phyloP scores from a whole-genome alignment of 2,113 vertebrate genomes.

The Xenus cinereus region DNA sequence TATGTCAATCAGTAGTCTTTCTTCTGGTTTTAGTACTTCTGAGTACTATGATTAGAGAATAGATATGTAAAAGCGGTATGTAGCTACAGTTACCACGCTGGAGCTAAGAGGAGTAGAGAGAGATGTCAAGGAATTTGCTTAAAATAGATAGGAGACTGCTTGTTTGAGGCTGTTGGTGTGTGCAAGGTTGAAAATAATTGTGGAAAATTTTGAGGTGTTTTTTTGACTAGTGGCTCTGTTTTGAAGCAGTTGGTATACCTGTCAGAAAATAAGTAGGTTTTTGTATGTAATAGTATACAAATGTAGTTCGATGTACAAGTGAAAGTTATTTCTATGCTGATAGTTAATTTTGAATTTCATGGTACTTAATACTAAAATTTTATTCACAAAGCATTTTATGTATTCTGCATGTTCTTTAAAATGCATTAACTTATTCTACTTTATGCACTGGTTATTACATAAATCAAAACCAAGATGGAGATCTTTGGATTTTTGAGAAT shows the following conservation, averaged over 20 bases:
- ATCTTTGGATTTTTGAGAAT: background rate
- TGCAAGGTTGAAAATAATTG: background rate
- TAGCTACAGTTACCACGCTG: background rate
- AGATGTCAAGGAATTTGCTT: background rate
- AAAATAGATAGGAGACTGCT: background rate
- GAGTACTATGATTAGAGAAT: background rate
- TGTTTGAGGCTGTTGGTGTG: background rate
- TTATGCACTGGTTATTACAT: background rate
- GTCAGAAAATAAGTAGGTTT: background rate
- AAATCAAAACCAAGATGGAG: background rate
- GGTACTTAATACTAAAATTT: background rate
- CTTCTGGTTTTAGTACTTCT: background rate
- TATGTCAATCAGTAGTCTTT: background rate
- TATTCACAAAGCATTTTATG: background rate
- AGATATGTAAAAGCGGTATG: background rate
- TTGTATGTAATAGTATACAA: background rate
- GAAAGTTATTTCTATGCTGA: background rate
- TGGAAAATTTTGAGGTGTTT: background rate
- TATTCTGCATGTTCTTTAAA: background rate
- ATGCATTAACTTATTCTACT: background rate
- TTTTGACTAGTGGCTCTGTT: background rate
- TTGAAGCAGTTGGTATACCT: background rate
- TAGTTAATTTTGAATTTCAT: background rate
- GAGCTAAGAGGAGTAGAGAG: background rate
- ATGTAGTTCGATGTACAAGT: background rate